Evolutionary conservation across 2,113 vertebrate genomes (phyloP).

Genomic region (Dendrocopos noguchii): DNA sequence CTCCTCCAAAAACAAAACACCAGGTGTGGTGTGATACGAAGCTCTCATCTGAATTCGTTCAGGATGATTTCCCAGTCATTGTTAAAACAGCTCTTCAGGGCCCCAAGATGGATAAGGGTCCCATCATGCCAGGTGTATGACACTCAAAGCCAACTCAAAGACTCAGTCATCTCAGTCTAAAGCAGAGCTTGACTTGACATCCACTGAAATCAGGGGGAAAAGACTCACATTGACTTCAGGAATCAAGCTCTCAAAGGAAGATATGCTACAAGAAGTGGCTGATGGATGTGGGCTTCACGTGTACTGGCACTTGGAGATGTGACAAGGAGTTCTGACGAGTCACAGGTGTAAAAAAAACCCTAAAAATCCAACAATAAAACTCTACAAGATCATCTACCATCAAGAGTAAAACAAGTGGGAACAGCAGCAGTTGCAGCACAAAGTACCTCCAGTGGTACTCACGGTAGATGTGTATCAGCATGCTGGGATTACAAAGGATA

Average conservation of each 20-base stretch:
- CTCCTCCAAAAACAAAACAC: neutral
- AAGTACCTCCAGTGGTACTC: neutral
- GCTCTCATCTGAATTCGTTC: neutral
- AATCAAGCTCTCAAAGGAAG: neutral
- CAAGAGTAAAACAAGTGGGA: neutral
- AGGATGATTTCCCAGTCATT: neutral
- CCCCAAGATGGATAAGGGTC: neutral
- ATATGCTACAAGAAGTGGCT: neutral
- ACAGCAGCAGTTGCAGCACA: neutral
- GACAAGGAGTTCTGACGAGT: neutral
- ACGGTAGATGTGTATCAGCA: neutral
- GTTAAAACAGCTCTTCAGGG: neutral
- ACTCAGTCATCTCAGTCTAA: neutral
- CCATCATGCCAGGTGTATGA: fast-evolving
- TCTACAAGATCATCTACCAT: neutral
- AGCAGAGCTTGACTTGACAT: neutral
- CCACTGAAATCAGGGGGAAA: neutral
- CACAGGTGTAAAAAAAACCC: neutral
- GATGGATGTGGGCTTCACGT: neutral
- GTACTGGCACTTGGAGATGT: neutral
- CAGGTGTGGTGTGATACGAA: neutral
- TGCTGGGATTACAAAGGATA: too few species aligned
- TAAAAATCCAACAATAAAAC: neutral
- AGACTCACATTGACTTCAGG: neutral
- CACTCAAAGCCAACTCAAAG: neutral